Percentiles rank a stretch among this genome's conserved stretches.
Evolutionary conservation across 1,140 invertebrate genomes (phyloP).

Genomic region (Sinonovacula constricta): DNA sequence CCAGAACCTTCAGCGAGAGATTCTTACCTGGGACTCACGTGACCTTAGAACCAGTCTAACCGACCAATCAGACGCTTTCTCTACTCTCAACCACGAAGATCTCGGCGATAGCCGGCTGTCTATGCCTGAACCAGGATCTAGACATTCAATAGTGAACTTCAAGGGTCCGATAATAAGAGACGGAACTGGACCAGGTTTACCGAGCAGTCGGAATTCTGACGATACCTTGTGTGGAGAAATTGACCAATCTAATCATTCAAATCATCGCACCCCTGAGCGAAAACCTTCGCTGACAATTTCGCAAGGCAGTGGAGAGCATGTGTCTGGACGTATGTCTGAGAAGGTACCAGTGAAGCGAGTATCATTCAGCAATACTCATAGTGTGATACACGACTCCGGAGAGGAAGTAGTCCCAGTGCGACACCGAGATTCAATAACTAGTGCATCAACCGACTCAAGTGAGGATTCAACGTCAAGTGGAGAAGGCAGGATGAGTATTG

Average conservation of each 20-base stretch:
- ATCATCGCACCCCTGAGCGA: conserved; percentile 29
- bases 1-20: conserved; percentile 88
- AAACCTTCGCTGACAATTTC: conserved; percentile 58
- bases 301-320: conserved; percentile 37
- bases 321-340: conserved; percentile 50
- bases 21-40: conserved; percentile 91
- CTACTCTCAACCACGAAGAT: conserved; percentile 57
- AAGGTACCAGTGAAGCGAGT: conserved; percentile 73
- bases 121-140: conserved; percentile 65
- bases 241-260: conserved; percentile 52
- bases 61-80: conserved; percentile 56
- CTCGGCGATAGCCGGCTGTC: conserved; percentile 71
- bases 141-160: conserved; percentile 70
- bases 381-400: conserved; percentile 70
- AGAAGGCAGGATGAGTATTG: conserved; percentile 59
- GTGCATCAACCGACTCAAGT: conserved; percentile 74
- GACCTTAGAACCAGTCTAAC: conserved; percentile 84
- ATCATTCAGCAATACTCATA: conserved; percentile 74
- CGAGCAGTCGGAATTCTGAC: conserved; percentile 50
- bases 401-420: conserved; percentile 64
- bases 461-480: conserved; percentile 75
- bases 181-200: conserved; percentile 40
- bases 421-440: conserved; percentile 74
- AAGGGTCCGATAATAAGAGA: conserved; percentile 62
- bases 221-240: conserved; percentile 63